Conservation (phyloP, 2,797 vertebrate species). For the Periparus ater region DNA sequence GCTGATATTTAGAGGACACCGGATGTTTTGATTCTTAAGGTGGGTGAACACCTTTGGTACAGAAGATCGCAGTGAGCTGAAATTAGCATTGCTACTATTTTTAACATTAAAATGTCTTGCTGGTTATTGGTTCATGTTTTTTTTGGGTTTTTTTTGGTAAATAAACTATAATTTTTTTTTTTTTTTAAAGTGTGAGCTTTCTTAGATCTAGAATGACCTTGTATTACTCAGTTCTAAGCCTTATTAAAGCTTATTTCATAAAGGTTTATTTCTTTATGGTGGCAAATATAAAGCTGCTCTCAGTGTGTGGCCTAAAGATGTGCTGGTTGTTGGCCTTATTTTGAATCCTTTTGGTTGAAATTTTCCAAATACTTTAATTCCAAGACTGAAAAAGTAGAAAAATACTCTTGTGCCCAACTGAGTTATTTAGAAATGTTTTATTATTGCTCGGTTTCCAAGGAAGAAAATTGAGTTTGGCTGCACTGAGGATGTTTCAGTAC, state of each 20-base stretch:
- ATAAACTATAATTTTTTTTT: accelerated
- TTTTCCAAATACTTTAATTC: not conserved
- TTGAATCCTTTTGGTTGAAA: not conserved
- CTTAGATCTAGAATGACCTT: not conserved
- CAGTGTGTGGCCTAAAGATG: not conserved
- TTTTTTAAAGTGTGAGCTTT: not conserved
- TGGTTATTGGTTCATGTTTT: not conserved
- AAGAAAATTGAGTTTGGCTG: not conserved
- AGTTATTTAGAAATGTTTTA: not conserved
- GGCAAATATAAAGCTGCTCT: not conserved
- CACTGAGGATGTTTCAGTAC: not conserved
- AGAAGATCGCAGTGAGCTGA: not conserved
- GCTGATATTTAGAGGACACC: not conserved
- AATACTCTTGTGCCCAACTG: not conserved
- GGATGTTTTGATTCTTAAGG: not conserved
- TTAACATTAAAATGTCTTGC: not conserved
- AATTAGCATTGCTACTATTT: not conserved
- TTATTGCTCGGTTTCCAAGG: not conserved
- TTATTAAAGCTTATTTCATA: not conserved
- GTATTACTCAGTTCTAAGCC: not conserved
- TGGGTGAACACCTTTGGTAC: not conserved
- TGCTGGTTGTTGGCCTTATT: not conserved
- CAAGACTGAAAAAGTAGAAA: accelerated
- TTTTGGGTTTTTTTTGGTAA: not conserved
- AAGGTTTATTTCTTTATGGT: not conserved